Evolutionary conservation across 2,888 invertebrate genomes (phyloP).

Genomic region (Clistopyga incitator): DNA sequence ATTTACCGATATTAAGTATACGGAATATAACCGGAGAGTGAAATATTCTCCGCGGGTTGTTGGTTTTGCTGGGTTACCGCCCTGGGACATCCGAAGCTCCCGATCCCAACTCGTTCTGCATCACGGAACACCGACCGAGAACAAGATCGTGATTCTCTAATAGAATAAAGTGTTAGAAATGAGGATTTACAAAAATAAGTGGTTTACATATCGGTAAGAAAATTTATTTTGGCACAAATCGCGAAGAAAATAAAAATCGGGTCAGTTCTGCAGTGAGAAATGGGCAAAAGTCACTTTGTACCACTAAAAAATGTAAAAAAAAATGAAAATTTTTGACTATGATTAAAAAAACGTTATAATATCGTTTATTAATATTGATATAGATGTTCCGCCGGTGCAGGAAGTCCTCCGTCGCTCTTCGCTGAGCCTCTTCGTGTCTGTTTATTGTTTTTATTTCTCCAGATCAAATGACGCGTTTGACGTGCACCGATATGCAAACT

Average conservation of each 20-base stretch:
- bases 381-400: constrained; percentile 17
- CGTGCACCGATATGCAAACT: constrained; percentile 43
- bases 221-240: neutral
- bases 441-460: constrained; percentile 7
- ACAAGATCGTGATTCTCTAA: constrained; percentile 66
- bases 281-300: too few relatives aligned
- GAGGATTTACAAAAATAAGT: neutral
- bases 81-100: constrained; percentile 34
- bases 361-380: constrained; percentile 8
- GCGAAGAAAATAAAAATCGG: too few relatives aligned
- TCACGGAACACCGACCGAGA: constrained; percentile 13
- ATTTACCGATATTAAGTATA: constrained; percentile 48
- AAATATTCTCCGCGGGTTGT: constrained; percentile 60
- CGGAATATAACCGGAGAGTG: constrained; percentile 56
- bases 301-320: too few relatives aligned
- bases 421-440: constrained; percentile 18
- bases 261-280: too few relatives aligned
- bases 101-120: constrained; percentile 40
- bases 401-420: constrained; percentile 41
- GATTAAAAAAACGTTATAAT: neutral
- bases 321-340: too few relatives aligned
- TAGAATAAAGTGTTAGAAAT: constrained; percentile 41
- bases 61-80: constrained; percentile 40
- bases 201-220: neutral
- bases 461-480: constrained; percentile 52